These are phyloP conservation scores for Drosophila limbata DNA, from an alignment of 2,888 invertebrate genomes.

Conservation along the genomic window DNA sequence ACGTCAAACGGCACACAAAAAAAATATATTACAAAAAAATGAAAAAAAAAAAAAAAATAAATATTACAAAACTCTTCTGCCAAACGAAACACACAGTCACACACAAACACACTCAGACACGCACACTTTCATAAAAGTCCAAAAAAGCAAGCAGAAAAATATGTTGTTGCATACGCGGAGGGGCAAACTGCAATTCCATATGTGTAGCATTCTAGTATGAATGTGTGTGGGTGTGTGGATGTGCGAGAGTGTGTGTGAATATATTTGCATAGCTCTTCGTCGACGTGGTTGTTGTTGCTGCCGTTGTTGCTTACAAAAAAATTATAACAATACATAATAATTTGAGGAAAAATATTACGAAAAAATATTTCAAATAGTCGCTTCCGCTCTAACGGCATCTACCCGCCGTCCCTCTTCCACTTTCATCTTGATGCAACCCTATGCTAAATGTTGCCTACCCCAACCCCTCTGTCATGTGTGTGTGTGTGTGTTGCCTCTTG, in stretches of 20 bases:
- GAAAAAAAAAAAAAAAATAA: slow-evolving; percentile 24
- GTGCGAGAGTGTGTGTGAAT: slow-evolving; percentile 6
- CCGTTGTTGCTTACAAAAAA: slow-evolving; percentile 36
- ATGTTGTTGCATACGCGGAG: slow-evolving; percentile 61
- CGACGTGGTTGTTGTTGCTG: slow-evolving; percentile 20
- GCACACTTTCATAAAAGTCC: slow-evolving; percentile 21
- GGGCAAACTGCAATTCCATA: slow-evolving; percentile 49
- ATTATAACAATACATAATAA: slow-evolving; percentile 79
- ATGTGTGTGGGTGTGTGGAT: slow-evolving; percentile 9
- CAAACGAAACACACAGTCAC: slow-evolving; percentile 26
- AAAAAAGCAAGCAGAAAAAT: slow-evolving; percentile 56
- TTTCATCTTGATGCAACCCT: slow-evolving; percentile 33
- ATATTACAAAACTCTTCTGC: slow-evolving; percentile 57
- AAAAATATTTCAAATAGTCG: slow-evolving; percentile 80
- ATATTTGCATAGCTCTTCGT: slow-evolving; percentile 36
- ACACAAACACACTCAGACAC: slow-evolving; percentile 1
- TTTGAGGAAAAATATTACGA: slow-evolving; percentile 76
- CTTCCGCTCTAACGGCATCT: slow-evolving; percentile 63
- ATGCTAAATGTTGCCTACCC: slow-evolving; percentile 10
- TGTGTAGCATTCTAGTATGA: slow-evolving; percentile 14
- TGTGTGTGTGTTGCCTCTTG: slow-evolving; percentile 42
- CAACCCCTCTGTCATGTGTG: slow-evolving; percentile 7
- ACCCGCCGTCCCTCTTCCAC: not conserved
- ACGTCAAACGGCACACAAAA: slow-evolving; percentile 61
- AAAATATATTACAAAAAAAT: slow-evolving; percentile 37